Base-by-base conservation (phyloP, 2,888 invertebrate species). In the Anagyrus pseudococci region DNA sequence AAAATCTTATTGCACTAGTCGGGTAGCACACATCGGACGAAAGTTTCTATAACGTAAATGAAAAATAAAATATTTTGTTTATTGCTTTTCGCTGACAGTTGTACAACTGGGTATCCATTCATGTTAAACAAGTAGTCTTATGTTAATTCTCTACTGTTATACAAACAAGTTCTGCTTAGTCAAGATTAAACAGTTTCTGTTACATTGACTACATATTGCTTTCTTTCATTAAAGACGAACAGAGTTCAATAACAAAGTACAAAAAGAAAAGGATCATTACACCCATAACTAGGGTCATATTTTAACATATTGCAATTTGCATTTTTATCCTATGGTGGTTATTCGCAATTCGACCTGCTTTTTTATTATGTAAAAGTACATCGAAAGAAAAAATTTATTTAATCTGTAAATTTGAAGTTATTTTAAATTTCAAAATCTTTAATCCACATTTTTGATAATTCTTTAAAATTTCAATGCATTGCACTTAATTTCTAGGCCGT, bases 271-370 rank as follows among this genome's bases (percentile, higher is more conserved):
- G 63, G 64, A 67, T 58, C 67, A 67, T 67, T 62, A 63, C 66
- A 63, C 63, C 66, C 62, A 59, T 61, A 46, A 53, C 19, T 50
- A 29, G 61, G 63, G 58, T 37, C 43, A 43, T 22, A 52, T 59
- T 60, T 63, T 53, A 61, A 63, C 60, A 44, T 44, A 63, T 55
- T 64, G 61, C 22, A 58, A 23, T 29, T 57, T 62, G 13, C 44
- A 47, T 52, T 25, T 48, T 59, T 8, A 46, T 50, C 48, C 60
- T 55, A 60, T 17, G 44, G 47, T 59, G 49, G 54, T 64, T 64
- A 67, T 63, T 66, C 67, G 69, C 68, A 68, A 60, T 65, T 67
- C 62, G 64, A 67, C 68, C 67, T 69, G 67, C 62, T 52, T 55
- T 37, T 10, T 55, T 23, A 23, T 41, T 33, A 40, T 46, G 26